A percentile compares a stretch with the other conserved stretches of the same genome.
phyloP scores from a whole-genome alignment of 2,888 invertebrate genomes.

The Psylliodes chrysocephalus region DNA sequence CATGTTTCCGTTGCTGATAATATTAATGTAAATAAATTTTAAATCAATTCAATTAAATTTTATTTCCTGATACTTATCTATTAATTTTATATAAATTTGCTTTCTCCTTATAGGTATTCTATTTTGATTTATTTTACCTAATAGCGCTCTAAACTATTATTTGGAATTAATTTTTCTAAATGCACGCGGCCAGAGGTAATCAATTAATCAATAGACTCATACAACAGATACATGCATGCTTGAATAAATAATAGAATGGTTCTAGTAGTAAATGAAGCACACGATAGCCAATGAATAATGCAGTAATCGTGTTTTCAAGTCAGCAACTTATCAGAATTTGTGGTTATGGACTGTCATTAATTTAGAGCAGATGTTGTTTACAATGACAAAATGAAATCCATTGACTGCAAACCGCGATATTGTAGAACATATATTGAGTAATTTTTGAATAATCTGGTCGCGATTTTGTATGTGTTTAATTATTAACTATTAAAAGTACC shows the following conservation, averaged over 20 bases:
- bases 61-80: too few relatives aligned
- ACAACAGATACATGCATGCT: constrained; percentile 1
- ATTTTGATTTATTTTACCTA: too few relatives aligned
- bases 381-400: constrained; percentile 12
- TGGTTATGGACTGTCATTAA: constrained; percentile 23
- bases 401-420: neutral
- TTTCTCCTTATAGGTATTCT: too few relatives aligned
- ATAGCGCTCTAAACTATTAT: too few relatives aligned
- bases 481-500: too few relatives aligned
- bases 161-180: neutral
- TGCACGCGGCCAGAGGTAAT: neutral
- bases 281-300: constrained; percentile 25
- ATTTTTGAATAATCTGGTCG: too few relatives aligned
- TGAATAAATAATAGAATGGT: constrained; percentile 19
- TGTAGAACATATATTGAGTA: too few relatives aligned
- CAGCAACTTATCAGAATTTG: constrained; percentile 29
- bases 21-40: too few relatives aligned
- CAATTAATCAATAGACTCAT: neutral
- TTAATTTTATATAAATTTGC: too few relatives aligned
- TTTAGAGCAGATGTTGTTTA: constrained; percentile 21
- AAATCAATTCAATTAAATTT: too few relatives aligned
- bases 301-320: constrained; percentile 27
- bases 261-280: constrained; percentile 18
- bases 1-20: too few relatives aligned
- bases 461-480: too few relatives aligned